Base-by-base conservation (phyloP, 1,140 invertebrate genomes). In the Micrasema longulum region DNA sequence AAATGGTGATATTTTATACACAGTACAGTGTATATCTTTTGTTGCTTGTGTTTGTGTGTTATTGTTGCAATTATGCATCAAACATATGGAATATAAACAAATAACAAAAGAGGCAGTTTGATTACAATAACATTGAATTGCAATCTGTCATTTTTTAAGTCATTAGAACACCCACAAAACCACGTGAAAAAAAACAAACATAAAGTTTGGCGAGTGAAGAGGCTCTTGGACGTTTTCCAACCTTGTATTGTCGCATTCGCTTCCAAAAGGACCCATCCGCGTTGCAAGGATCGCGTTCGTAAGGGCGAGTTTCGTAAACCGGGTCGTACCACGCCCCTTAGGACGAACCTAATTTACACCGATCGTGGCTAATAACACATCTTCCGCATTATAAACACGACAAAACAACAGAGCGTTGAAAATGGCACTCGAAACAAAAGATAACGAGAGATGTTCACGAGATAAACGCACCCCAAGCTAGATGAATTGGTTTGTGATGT, bases 291-390 rank as follows among this genome's bases (percentile, higher is more conserved):
- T 41, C 36, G 20, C 12, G 12, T 68, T n/a, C 38, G 50, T 69
- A 69, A 69, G 67, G 67, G 67, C 55, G 53, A 45, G 31, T 60
- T 60, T 69, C 52, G 52, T 47, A 38, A 69, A 69, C 16, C 67
- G 52, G 38, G 41, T 45, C 53, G 26, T 60, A 69, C 67, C 67
- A 69, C 67, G 67, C 67, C 67, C 67, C 67, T 69, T 38, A 22
- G 11, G 16, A 53, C 55, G 23, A 66, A 66, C 23, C 47, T 38
- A 64, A 64, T 55, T 68, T 68, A 68, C 48, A 55, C 50, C 12
- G 22, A 23, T 45, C 18, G 20, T 11, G 16, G 11, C 38, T 38
- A 60, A 60, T 43, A 31, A 41, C 55, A 60, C 55, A 0, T 60
- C 35, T 31, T 35, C n/a, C n/a, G n/a, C 26, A 55, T 55, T 31